These are phyloP conservation scores for Microcebus tavaratra DNA, from an alignment of 2,113 vertebrate genomes.

Conservation along the genomic window DNA sequence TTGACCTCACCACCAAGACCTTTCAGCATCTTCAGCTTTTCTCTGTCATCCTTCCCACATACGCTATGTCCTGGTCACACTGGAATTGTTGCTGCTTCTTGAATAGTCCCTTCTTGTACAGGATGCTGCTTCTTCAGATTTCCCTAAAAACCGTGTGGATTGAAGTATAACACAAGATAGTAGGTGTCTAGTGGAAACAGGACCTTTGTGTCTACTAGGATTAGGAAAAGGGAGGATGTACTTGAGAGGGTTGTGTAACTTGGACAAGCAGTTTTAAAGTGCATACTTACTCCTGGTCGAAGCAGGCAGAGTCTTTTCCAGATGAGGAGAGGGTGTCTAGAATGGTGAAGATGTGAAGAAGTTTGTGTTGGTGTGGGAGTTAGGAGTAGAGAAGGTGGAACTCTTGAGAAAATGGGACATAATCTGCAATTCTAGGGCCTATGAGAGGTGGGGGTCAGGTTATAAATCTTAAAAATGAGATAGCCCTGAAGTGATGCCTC, in stretches of 20 bases:
- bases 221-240: background rate
- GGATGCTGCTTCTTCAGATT: background rate
- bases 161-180: background rate
- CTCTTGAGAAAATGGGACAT: background rate
- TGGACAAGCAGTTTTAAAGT: background rate
- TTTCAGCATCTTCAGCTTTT: background rate
- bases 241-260: background rate
- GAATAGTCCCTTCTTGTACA: background rate
- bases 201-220: background rate
- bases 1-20: background rate
- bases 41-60: background rate
- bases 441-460: background rate
- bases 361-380: background rate
- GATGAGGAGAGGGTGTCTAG: background rate
- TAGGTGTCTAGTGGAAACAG: background rate
- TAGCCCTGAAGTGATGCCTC: background rate
- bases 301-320: background rate
- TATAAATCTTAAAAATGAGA: constrained; percentile 7
- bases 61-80: no score
- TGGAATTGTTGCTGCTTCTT: background rate
- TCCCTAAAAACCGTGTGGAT: background rate
- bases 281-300: background rate
- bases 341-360: background rate
- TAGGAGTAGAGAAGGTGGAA: background rate
- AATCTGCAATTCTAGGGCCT: background rate